These are phyloP conservation scores for Galerucella nymphaeae DNA, from an alignment of 2,888 invertebrate genomes.

Conservation along the genomic window DNA sequence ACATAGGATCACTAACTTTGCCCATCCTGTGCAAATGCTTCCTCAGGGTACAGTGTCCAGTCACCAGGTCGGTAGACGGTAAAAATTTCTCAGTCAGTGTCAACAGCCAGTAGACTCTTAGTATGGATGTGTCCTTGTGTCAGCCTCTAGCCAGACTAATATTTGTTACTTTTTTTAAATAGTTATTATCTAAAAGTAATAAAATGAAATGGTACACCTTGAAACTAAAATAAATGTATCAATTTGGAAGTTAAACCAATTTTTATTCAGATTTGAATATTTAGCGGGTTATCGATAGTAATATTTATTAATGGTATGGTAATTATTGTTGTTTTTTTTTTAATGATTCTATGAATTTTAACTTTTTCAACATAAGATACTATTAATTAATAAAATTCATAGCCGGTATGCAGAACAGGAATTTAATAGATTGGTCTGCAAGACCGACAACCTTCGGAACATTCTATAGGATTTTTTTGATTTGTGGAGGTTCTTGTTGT, in stretches of 20 bases:
- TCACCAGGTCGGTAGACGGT: too few species aligned
- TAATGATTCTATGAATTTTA: background rate
- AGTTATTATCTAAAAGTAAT: too few species aligned
- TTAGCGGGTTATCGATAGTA: too few species aligned
- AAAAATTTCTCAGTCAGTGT: too few species aligned
- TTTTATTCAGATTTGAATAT: background rate
- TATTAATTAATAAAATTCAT: background rate
- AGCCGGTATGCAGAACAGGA: constrained; percentile 6
- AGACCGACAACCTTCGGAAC: constrained; percentile 57
- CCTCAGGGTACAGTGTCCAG: too few species aligned
- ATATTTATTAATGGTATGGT: background rate
- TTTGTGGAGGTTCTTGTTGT: constrained; percentile 24
- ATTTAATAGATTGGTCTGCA: constrained; percentile 56
- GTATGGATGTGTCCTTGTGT: too few species aligned
- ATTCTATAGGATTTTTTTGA: constrained; percentile 40
- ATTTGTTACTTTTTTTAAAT: too few species aligned
- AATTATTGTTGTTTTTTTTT: constrained; percentile 1
- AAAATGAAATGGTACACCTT: background rate
- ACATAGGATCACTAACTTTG: too few species aligned
- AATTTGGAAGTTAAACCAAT: background rate
- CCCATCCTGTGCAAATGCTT: too few species aligned
- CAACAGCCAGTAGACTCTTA: too few species aligned
- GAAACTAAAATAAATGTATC: background rate
- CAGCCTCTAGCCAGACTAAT: too few species aligned
- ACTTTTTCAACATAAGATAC: background rate